Base-by-base conservation (phyloP, 1,140 invertebrate genomes). In the Stegodyphus dumicola region DNA sequence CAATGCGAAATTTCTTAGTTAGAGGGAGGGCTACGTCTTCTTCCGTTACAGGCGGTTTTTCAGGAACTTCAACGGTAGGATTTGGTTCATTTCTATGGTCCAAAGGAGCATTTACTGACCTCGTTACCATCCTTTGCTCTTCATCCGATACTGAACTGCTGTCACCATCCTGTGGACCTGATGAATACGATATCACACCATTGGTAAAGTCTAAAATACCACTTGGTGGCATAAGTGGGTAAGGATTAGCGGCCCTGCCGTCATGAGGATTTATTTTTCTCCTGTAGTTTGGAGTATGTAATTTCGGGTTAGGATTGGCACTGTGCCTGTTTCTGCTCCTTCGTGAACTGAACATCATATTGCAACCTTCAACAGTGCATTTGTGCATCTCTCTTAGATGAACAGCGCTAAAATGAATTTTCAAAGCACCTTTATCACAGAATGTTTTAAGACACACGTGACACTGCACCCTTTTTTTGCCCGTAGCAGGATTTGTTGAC, bases 331-430 rank as follows among this genome's bases (percentile, higher is more conserved):
- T 99, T 54, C 98, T 92, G 18, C 97, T 98, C 83, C 98, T 92
- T 86, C 98, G 92, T 15, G 97, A 99, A 90, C 97, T 99, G 90
- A 99, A 99, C 96, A 99, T 98, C 96, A 99, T 99, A 90, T 96
- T 99, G 91, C 98, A 99, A 2, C 98, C 98, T 89, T 98, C 96
- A 0, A 99, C 97, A 0, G 98, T 99, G 90, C 98, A 99, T 90
- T 98, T 98, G 91, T 99, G 98, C 98, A 99, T 99, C 92, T 99
- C 99, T 51, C 97, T 93, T 79, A 99, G 90, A 91, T 99, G 99
- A 7, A 99, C 99, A 0, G 99, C 98, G 73, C 97, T 99, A 90
- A 99, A 99, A 90, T 99, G 99, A 33, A 99, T 99, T 91, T 99
- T 99, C 2, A 99, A 92, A 2, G 99, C 99, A 78, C 98, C 98